Evolutionary conservation across 2,888 invertebrate species (phyloP).

Genomic region (Microctonus hyperodae): DNA sequence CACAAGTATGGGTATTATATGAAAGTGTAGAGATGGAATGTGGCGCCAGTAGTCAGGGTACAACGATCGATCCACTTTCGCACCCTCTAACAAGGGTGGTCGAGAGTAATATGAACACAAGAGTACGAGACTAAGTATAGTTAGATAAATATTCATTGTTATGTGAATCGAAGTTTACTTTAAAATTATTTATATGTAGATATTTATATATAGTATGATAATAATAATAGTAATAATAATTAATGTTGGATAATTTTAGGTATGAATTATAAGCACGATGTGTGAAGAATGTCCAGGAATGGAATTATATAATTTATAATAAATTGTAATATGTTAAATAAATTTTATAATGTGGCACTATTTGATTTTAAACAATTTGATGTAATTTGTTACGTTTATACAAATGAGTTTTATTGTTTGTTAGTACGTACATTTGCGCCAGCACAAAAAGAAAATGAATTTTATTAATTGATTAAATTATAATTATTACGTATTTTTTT

Average conservation of each 20-base stretch:
- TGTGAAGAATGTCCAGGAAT: too few species aligned
- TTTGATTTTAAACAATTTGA: not conserved
- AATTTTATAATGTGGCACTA: too few species aligned
- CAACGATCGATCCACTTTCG: slow-evolving; percentile 11
- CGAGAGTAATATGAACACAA: not conserved
- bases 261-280: too few species aligned
- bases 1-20: slow-evolving; percentile 9
- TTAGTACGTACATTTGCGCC: slow-evolving; percentile 57
- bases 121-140: not conserved
- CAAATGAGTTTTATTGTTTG: slow-evolving; percentile 51
- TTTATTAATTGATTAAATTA: slow-evolving; percentile 10
- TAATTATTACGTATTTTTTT: not conserved
- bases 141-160: too few species aligned
- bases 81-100: not conserved
- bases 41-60: slow-evolving; percentile 17
- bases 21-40: slow-evolving; percentile 2
- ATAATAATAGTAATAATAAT: too few species aligned
- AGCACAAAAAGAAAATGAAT: slow-evolving; percentile 50
- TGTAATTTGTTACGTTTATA: slow-evolving; percentile 33
- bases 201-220: too few species aligned
- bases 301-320: too few species aligned
- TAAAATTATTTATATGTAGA: too few species aligned
- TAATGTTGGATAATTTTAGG: too few species aligned
- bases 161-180: too few species aligned
- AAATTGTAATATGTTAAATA: too few species aligned